Evolutionary conservation across 2,888 invertebrate genomes (phyloP), one percentile per base, ranked within the genome.

Genomic region (Morpho helenor): DNA sequence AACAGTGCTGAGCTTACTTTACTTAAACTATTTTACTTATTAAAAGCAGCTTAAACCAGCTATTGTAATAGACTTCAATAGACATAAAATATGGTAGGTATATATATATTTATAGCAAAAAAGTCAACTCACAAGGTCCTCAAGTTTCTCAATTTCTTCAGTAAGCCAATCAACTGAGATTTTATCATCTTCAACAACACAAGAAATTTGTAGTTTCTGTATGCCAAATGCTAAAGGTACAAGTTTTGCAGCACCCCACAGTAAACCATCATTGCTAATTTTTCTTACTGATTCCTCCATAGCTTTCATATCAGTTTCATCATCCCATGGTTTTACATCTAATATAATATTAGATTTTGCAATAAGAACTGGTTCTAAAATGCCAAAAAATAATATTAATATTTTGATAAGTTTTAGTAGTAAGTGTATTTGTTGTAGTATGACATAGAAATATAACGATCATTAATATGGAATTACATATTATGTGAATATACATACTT

Each of bases 121-220:
- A 31, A 31, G 31, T 31, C 22, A 42, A 85, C 93, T 91, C 86
- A 95, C 96, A 80, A 91, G 95, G 72, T 98, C 97, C 86, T 97
- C 96, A 72, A 94, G 87, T 70, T 93, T 94, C 75, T 96, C 94
- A 68, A 99, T 95, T 81, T 95, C 93, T 84, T 99, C 98, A 70
- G 94, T 95, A 42, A 98, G 91, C 93, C 94, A 94, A 80, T 97
- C 97, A 52, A 97, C 92, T 44, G 97, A 97, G 22, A 98, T 96
- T 86, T 98, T 97, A n/a, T 98, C 98, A 83, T 98, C 98, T 91
- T 98, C 98, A 44, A 99, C 96, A 49, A 98, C 98, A 82, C 96
- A 96, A 42, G 94, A 94, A 71, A 99, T 98, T 84, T 97, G 96
- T 57, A 99, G 91, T 81, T 99, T 98, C 71, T 95, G 93, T 71